phyloP scores from a whole-genome alignment of 1,140 invertebrate species.

The Agrilus planipennis region DNA sequence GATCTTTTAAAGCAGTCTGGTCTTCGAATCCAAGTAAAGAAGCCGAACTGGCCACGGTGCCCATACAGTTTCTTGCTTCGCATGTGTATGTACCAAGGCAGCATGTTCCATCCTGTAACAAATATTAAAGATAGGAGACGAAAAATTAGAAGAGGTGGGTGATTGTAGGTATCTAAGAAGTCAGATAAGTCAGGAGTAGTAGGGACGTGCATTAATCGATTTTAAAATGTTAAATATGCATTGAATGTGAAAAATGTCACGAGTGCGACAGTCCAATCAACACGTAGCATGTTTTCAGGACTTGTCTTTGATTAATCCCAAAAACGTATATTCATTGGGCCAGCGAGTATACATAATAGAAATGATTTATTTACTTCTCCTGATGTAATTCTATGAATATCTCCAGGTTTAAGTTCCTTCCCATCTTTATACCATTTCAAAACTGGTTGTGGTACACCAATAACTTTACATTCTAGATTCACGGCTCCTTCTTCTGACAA shows the following conservation, averaged over 20 bases:
- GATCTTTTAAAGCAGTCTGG: constrained; percentile 40
- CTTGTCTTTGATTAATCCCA: no score
- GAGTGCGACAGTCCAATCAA: no score
- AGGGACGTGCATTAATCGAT: no score
- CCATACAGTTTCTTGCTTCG: constrained; percentile 88
- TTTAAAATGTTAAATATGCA: no score
- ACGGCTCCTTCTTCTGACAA: constrained; percentile 79
- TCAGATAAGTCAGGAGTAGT: no score
- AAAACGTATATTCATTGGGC: no score
- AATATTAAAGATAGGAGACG: no score
- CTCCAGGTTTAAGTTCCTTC: constrained; percentile 74
- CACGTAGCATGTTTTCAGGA: no score
- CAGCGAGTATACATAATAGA: background rate
- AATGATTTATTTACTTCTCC: constrained; percentile 41
- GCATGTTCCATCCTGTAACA: constrained; percentile 69
- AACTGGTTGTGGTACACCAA: constrained; percentile 75
- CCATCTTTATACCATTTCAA: constrained; percentile 90
- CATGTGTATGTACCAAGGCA: constrained; percentile 88
- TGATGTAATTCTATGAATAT: constrained; percentile 82
- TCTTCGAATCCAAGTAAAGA: constrained; percentile 80
- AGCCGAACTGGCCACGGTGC: constrained; percentile 74
- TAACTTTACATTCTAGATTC: constrained; percentile 88
- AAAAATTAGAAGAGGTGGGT: no score
- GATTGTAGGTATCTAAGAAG: no score
- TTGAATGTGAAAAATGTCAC: no score